phyloP scores from a whole-genome alignment of 1,140 invertebrate genomes.

The Apocrypta bakeri region DNA sequence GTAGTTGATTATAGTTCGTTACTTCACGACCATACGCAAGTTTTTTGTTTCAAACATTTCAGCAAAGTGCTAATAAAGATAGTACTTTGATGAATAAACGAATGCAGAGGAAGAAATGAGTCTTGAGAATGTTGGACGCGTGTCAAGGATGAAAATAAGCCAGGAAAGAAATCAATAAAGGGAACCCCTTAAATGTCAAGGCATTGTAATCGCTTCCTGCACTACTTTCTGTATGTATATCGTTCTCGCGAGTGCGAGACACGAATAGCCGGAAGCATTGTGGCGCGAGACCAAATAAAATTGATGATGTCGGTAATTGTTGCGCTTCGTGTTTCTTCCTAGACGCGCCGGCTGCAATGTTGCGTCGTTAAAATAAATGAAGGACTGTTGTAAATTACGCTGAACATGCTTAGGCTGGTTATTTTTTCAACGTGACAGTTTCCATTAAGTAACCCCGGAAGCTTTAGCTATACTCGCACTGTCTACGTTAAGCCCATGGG shows the following conservation, averaged over 20 bases:
- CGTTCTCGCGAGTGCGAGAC: background rate
- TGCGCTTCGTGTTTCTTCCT: background rate
- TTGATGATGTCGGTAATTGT: background rate
- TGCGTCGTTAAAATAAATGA: background rate
- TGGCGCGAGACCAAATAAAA: background rate
- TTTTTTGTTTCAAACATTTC: no score
- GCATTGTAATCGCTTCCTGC: background rate
- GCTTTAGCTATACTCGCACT: background rate
- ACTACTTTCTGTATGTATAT: background rate
- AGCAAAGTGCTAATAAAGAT: background rate
- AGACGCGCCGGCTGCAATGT: background rate
- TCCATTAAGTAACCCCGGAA: background rate
- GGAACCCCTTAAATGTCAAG: slow-evolving; percentile 10
- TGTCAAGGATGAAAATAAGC: slow-evolving; percentile 11
- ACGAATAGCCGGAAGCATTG: background rate
- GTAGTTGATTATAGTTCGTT: background rate
- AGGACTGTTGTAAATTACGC: background rate
- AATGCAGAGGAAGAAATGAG: background rate
- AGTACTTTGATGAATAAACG: background rate
- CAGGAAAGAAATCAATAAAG: slow-evolving; percentile 6
- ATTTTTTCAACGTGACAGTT: background rate
- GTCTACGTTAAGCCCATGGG: background rate
- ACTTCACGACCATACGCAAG: no score
- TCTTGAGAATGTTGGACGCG: background rate
- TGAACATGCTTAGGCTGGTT: no score